These are phyloP conservation scores for Ia io DNA, from an alignment of 2,113 vertebrate species.

Conservation along the genomic window DNA sequence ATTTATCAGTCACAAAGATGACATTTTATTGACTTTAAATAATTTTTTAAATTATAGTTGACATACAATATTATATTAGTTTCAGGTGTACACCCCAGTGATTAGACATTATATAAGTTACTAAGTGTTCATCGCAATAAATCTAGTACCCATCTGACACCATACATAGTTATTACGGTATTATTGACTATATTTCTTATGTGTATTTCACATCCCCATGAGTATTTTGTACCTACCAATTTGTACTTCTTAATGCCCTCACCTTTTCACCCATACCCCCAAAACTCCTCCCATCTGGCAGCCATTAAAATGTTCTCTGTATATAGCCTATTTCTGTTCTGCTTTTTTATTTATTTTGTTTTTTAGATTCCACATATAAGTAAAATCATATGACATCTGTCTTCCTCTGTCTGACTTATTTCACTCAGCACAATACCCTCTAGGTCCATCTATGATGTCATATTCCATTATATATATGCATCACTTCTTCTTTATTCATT, in stretches of 20 bases:
- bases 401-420: not conserved
- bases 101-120: not conserved
- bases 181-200: not conserved
- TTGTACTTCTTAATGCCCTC: not conserved
- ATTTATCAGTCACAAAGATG: not conserved
- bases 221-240: not conserved
- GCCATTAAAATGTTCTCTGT: not conserved
- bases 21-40: not conserved
- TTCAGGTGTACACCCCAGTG: not conserved
- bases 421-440: not conserved
- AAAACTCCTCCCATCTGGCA: not conserved
- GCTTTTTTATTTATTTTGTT: not conserved
- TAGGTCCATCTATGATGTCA: not conserved
- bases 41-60: not conserved
- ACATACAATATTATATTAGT: not conserved
- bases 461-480: not conserved
- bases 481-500: not conserved
- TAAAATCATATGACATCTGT: not conserved
- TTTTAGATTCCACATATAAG: not conserved
- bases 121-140: not conserved
- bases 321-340: not conserved
- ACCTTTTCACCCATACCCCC: not conserved
- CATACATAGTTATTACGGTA: not conserved
- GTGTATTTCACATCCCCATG: not conserved
- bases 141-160: not conserved